Evolutionary conservation across 1,140 invertebrate species (phyloP).

Genomic region (Panonychus citri): DNA sequence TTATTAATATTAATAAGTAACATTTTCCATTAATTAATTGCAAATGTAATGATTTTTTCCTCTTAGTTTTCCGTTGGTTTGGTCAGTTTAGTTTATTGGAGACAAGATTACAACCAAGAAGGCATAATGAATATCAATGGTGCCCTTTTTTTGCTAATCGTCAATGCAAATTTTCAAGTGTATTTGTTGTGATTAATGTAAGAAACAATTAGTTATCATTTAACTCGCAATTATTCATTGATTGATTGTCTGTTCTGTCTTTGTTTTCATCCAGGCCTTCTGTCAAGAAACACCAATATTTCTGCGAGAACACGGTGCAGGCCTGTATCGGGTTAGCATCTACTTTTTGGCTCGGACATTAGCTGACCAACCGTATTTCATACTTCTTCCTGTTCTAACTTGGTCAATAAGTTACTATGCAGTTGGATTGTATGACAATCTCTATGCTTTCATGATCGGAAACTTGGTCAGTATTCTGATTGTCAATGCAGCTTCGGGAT

Average conservation of each 20-base stretch:
- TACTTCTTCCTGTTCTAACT: neutral
- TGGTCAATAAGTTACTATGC: neutral
- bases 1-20: neutral
- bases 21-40: neutral
- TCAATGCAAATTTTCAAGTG: constrained; percentile 60
- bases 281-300: neutral
- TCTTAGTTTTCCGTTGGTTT: constrained; percentile 55
- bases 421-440: neutral
- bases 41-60: neutral
- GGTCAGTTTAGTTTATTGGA: constrained; percentile 67
- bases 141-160: constrained; percentile 71
- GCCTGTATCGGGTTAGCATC: constrained; percentile 28
- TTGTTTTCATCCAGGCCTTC: neutral
- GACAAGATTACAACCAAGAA: constrained; percentile 55
- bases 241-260: neutral
- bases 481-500: neutral
- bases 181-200: neutral
- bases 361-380: neutral
- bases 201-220: neutral
- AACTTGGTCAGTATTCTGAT: neutral
- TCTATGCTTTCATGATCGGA: neutral
- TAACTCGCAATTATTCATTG: neutral
- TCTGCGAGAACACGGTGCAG: neutral
- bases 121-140: constrained; percentile 89
- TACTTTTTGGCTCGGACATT: constrained; percentile 21